phyloP scores from a whole-genome alignment of 92 coral and sea anemone genomes.

The Zoanthus sansibaricus region DNA sequence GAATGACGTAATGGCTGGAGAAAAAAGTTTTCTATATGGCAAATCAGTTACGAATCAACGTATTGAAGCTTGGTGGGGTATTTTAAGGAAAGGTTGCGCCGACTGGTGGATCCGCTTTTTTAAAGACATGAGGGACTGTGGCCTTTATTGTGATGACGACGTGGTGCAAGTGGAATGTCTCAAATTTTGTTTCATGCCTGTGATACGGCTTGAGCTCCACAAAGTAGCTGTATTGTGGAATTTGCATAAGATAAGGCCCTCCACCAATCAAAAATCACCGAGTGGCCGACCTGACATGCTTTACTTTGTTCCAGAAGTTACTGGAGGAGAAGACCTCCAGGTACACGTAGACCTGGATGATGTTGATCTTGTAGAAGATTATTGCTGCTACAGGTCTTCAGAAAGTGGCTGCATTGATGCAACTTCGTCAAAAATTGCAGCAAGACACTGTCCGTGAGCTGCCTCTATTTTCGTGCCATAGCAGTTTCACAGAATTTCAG shows the following conservation, averaged over 20 bases:
- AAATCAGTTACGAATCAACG: background rate
- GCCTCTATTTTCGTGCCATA: too few species aligned
- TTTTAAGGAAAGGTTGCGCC: slow-evolving; percentile 32
- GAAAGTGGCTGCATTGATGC: background rate
- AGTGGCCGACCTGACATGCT: slow-evolving; percentile 44
- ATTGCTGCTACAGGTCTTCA: slow-evolving; percentile 49
- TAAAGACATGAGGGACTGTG: slow-evolving; percentile 35
- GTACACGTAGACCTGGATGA: slow-evolving; percentile 31
- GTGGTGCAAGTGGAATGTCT: slow-evolving; percentile 31
- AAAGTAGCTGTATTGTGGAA: too few species aligned
- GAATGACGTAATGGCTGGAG: background rate
- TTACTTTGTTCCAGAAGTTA: slow-evolving; percentile 31
- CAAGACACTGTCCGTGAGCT: too few species aligned
- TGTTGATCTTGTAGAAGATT: slow-evolving; percentile 47
- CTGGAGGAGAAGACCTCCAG: slow-evolving; percentile 24
- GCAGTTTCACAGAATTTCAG: too few species aligned
- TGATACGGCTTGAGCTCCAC: too few species aligned
- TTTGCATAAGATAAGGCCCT: too few species aligned
- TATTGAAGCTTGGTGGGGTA: slow-evolving; percentile 53
- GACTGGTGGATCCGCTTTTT: slow-evolving; percentile 45
- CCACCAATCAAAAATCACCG: background rate
- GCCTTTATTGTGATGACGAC: slow-evolving; percentile 26
- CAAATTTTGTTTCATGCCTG: background rate
- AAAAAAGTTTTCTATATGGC: slow-evolving; percentile 51
- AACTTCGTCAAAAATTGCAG: too few species aligned